phyloP scores from a whole-genome alignment of 2,888 invertebrate species.

The Erebia aethiops region DNA sequence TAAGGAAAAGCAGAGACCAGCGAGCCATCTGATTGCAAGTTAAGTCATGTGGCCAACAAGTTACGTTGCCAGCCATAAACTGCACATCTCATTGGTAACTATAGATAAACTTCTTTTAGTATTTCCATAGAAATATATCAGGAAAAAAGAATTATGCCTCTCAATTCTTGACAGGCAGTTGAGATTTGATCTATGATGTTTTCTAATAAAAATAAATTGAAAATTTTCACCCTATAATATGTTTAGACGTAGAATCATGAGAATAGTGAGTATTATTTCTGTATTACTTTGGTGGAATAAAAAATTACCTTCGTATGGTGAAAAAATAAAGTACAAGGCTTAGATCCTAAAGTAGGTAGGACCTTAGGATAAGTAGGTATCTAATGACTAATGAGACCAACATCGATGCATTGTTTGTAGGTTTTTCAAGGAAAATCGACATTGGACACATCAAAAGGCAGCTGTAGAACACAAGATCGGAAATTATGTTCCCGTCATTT shows the following conservation, averaged over 20 bases:
- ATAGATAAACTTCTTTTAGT: slow-evolving; percentile 19
- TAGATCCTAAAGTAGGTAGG: too few species aligned
- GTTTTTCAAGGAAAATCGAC: slow-evolving; percentile 47
- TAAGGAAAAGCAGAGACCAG: background rate
- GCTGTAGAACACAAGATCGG: slow-evolving; percentile 19
- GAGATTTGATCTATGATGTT: slow-evolving; percentile 36
- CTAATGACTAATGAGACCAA: too few species aligned
- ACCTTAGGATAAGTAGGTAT: too few species aligned
- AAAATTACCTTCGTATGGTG: background rate
- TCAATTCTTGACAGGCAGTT: slow-evolving; percentile 39
- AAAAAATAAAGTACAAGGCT: background rate
- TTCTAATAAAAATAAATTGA: slow-evolving; percentile 23
- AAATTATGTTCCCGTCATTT: slow-evolving; percentile 19
- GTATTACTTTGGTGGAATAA: background rate
- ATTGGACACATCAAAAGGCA: slow-evolving; percentile 36
- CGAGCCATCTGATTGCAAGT: too few species aligned
- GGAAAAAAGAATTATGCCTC: slow-evolving; percentile 47
- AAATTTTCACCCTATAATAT: slow-evolving; percentile 48
- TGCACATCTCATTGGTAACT: too few species aligned
- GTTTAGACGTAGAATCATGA: slow-evolving; percentile 54
- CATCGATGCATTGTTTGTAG: slow-evolving; percentile 42
- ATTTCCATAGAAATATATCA: background rate
- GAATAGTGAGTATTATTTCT: slow-evolving; percentile 52
- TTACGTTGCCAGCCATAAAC: too few species aligned
- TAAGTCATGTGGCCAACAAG: too few species aligned